phyloP scores from a whole-genome alignment of 2,888 invertebrate species.

The Ptychoptera contaminata region DNA sequence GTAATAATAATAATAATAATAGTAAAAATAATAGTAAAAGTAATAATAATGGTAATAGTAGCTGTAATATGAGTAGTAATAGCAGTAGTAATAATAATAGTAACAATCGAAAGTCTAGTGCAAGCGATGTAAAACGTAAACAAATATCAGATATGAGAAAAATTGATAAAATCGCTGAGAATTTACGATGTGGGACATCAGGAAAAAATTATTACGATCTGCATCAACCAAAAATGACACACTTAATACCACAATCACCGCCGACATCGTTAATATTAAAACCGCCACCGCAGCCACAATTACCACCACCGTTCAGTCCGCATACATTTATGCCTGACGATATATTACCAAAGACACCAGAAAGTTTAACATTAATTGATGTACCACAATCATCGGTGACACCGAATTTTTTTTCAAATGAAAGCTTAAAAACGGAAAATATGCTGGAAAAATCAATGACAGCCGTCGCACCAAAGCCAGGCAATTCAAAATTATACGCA shows the following conservation, averaged over 20 bases:
- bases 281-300: conserved; percentile 10
- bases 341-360: conserved; percentile 7
- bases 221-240: conserved; percentile 8
- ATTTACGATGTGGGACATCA: conserved; percentile 16
- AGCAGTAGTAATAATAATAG: conserved; percentile 11
- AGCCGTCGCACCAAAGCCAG: conserved; percentile 19
- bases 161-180: conserved; percentile 31
- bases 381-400: too few relatives aligned
- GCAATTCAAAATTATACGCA: conserved; percentile 40
- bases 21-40: conserved; percentile 1
- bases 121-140: too few relatives aligned
- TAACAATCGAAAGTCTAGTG: conserved; percentile 6
- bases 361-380: conserved; percentile 1
- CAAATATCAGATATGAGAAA: conserved; percentile 22
- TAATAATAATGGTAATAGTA: conserved; percentile 1
- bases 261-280: conserved; percentile 10
- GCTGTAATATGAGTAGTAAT: conserved; percentile 8
- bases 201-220: conserved; percentile 2
- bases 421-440: conserved; percentile 8
- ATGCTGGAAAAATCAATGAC: conserved; percentile 14
- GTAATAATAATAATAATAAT: not conserved
- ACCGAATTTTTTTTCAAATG: conserved; percentile 2
- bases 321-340: conserved; percentile 9
- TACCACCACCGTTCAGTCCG: not conserved
- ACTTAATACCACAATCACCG: conserved; percentile 9